Evolutionary conservation across 2,888 invertebrate species (phyloP).

Genomic region (Cheilosia grossa): DNA sequence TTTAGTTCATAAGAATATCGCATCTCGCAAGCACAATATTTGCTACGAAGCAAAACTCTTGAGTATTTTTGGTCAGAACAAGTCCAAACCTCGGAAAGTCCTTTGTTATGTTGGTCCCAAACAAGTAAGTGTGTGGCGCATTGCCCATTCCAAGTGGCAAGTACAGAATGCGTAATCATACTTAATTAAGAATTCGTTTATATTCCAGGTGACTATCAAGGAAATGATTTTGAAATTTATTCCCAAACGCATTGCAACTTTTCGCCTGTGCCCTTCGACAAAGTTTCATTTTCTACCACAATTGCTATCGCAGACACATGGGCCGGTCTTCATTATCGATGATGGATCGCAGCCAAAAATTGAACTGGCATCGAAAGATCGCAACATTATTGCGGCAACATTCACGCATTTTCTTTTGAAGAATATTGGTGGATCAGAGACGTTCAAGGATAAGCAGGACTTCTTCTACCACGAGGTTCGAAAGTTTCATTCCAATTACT

Average conservation of each 20-base stretch:
- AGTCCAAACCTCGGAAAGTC: slow-evolving; percentile 92
- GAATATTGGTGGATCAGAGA: slow-evolving; percentile 97
- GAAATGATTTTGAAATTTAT: slow-evolving; percentile 97
- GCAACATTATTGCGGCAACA: slow-evolving; percentile 96
- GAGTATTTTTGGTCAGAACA: slow-evolving; percentile 84
- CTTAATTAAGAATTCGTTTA: slow-evolving; percentile 80
- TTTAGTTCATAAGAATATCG: slow-evolving; percentile 93
- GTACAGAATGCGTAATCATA: slow-evolving; percentile 64
- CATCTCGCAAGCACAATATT: slow-evolving; percentile 92
- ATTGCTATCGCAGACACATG: slow-evolving; percentile 83
- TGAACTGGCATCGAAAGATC: slow-evolving; percentile 91
- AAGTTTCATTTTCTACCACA: slow-evolving; percentile 89
- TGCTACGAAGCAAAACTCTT: slow-evolving; percentile 93
- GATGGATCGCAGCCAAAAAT: slow-evolving; percentile 96
- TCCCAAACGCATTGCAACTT: slow-evolving; percentile 95
- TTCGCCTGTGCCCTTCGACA: slow-evolving; percentile 96
- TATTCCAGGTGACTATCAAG: slow-evolving; percentile 90
- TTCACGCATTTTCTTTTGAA: slow-evolving; percentile 95
- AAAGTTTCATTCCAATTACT: slow-evolving; percentile 93
- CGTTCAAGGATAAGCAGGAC: slow-evolving; percentile 93
- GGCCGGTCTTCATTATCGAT: slow-evolving; percentile 91
- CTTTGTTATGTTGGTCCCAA: slow-evolving; percentile 95
- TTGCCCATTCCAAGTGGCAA: not conserved
- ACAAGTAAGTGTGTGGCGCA: slow-evolving; percentile 84
- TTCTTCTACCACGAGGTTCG: slow-evolving; percentile 93